phyloP scores from a whole-genome alignment of 2,113 vertebrate genomes.

The Chunga burmeisteri region DNA sequence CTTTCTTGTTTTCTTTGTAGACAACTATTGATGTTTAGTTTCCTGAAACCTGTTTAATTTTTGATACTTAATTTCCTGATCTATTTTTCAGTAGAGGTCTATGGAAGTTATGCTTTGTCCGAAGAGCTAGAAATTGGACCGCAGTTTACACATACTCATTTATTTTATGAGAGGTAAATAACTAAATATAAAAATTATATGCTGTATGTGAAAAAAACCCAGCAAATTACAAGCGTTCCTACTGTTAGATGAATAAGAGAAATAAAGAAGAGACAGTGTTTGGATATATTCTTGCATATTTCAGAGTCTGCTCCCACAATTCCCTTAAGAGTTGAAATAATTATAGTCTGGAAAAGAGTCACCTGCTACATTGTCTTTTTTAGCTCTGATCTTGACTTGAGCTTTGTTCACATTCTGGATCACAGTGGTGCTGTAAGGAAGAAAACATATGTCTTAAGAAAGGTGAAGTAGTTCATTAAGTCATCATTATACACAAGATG shows the following conservation, averaged over 20 bases:
- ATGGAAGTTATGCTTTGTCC: neutral
- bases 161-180: neutral
- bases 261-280: neutral
- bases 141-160: neutral
- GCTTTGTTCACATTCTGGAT: conserved; percentile 99
- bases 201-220: neutral
- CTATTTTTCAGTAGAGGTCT: neutral
- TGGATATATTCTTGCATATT: neutral
- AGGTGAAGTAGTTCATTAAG: neutral
- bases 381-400: conserved; percentile 96
- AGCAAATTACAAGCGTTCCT: neutral
- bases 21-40: neutral
- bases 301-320: neutral
- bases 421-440: conserved; percentile 87
- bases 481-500: neutral
- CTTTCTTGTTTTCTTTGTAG: neutral
- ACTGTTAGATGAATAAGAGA: neutral
- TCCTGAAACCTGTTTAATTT: neutral
- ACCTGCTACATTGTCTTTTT: conserved; percentile 99
- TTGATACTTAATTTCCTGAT: neutral
- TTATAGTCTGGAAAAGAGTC: neutral
- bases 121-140: neutral
- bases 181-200: neutral
- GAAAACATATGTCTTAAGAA: neutral
- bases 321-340: neutral